Evolutionary conservation across 1,140 invertebrate species (phyloP), one percentile per base, ranked within the genome.

Genomic region (Ceratosolen solmsi): DNA sequence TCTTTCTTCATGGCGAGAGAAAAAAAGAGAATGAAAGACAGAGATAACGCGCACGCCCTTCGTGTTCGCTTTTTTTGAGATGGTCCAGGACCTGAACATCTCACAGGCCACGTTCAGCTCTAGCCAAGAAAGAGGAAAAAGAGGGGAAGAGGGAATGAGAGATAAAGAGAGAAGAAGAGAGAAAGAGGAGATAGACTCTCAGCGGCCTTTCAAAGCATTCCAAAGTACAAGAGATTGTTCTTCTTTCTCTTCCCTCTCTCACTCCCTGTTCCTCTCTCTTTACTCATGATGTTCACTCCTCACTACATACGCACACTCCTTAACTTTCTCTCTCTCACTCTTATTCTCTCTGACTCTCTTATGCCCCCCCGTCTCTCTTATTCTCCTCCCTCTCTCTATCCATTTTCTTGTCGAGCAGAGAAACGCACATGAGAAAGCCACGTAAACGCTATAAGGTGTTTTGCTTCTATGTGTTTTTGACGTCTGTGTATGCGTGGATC

Each of bases 121-220:
- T 86, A 87, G 85, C 84, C 85, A 83, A 84, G 84, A 86, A 51
- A 80, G 77, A 65, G 41, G 41, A 68, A 33, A 72, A 20, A 78
- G 58, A 75, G 77, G 73, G 79, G 36, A 70, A 76, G 46, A 82
- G 38, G 41, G 38, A 56, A 49, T 54, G 68, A 60, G 56, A 73
- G 22, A 65, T 73, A 70, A 79, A 80, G 83, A 58, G n/a, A 38
- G 38, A 60, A 22, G 46, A 56, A 60, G 54, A 60, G 60, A 58
- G 65, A 71, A 84, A 27, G 27, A 49, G n/a, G n/a, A 60, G 60
- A 58, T 51, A 71, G 84, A 77, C 82, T 87, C 83, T 88, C 87
- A 88, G 91, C 90, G 91, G 91, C 87, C 89, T 89, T 90, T 91
- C 91, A 91, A 91, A 92, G 91, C 91, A 92, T 92, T 92, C 91